Conservation (phyloP, 2,888 invertebrate species). For the Stenichneumon culpator region DNA sequence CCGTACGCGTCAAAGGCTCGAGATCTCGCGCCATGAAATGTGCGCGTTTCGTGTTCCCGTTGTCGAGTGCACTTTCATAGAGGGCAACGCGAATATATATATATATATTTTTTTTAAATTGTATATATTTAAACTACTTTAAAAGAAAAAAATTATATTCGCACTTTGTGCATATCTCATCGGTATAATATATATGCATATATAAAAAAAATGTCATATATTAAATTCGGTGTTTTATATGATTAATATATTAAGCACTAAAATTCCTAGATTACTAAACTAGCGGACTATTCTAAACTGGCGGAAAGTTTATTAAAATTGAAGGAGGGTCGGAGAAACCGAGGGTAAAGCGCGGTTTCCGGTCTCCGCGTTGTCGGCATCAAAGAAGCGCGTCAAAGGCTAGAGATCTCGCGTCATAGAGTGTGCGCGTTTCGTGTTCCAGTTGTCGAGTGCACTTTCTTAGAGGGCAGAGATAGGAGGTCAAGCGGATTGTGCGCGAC, state of each 20-base stretch:
- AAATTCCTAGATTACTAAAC: too few relatives aligned
- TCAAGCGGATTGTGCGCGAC: constrained; percentile 39
- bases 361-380: not conserved
- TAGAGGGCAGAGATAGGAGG: constrained; percentile 29
- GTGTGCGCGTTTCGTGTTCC: constrained; percentile 19
- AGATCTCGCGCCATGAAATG: constrained; percentile 1
- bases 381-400: constrained; percentile 53
- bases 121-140: too few relatives aligned
- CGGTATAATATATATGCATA: too few relatives aligned
- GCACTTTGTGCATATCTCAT: too few relatives aligned
- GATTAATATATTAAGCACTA: too few relatives aligned
- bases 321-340: not conserved
- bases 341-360: not conserved
- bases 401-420: not conserved
- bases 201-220: too few relatives aligned
- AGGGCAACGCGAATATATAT: constrained; percentile 12
- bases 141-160: too few relatives aligned
- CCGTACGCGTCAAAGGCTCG: constrained; percentile 52
- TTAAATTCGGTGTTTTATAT: too few relatives aligned
- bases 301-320: not conserved
- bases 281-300: not conserved
- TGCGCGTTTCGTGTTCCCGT: constrained; percentile 22
- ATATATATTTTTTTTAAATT: too few relatives aligned
- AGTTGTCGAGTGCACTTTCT: constrained; percentile 54
- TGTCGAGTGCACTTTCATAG: constrained; percentile 54